Conservation (phyloP, 2,797 vertebrate species). For the Erithacus rubecula region DNA sequence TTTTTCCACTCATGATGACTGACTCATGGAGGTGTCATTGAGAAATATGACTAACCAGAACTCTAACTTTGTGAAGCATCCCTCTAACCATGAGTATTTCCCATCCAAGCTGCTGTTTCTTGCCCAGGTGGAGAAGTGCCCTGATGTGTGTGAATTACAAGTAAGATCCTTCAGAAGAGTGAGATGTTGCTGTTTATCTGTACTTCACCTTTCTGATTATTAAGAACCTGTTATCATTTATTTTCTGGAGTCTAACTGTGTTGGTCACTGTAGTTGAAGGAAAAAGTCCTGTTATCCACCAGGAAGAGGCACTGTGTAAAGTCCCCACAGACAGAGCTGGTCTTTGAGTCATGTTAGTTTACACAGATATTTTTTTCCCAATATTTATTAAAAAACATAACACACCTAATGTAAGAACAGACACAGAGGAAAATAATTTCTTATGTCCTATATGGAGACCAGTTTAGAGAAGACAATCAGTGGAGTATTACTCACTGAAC, state of each 20-base stretch:
- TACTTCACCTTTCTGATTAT: background rate
- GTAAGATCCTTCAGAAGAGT: background rate
- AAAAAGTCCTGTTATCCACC: background rate
- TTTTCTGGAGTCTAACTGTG: background rate
- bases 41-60: background rate
- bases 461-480: background rate
- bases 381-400: background rate
- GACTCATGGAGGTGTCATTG: background rate
- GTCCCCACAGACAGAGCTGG: background rate
- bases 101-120: background rate
- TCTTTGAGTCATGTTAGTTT: background rate
- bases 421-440: background rate
- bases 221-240: background rate
- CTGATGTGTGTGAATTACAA: background rate
- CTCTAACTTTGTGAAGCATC: background rate
- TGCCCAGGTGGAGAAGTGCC: background rate
- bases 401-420: background rate
- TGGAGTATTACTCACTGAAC: background rate
- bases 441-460: background rate
- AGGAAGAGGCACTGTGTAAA: background rate
- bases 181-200: accelerated
- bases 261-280: background rate
- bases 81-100: background rate
- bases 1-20: background rate
- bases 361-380: background rate